phyloP scores from a whole-genome alignment of 1,140 invertebrate species.

The Mactra quadrangularis region DNA sequence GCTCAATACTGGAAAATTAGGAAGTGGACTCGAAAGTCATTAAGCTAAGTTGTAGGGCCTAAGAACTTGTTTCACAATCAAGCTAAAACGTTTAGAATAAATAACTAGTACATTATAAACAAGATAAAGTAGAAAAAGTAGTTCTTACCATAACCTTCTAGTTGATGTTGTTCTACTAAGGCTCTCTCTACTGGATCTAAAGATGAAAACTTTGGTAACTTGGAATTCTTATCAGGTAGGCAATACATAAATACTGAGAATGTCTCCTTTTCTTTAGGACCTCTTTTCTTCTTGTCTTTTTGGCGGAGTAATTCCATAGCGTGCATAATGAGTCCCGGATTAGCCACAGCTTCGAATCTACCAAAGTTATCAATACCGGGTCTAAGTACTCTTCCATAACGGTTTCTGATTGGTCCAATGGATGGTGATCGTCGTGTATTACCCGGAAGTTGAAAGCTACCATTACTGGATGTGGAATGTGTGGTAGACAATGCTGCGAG shows the following conservation, averaged over 20 bases:
- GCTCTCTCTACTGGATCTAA: constrained; percentile 59
- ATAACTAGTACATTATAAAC: too few species aligned
- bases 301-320: constrained; percentile 57
- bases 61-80: too few species aligned
- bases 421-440: neutral
- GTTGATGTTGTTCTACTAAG: constrained; percentile 59
- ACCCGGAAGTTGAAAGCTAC: neutral
- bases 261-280: constrained; percentile 64
- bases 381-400: constrained; percentile 50
- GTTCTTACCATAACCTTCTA: constrained; percentile 60
- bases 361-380: constrained; percentile 60
- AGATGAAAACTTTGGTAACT: constrained; percentile 63
- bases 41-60: too few species aligned
- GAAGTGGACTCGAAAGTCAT: too few species aligned
- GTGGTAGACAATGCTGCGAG: constrained; percentile 22
- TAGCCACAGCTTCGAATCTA: constrained; percentile 55
- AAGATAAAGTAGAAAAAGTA: too few species aligned
- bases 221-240: constrained; percentile 63
- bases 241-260: constrained; percentile 64
- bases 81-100: too few species aligned
- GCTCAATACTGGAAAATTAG: too few species aligned
- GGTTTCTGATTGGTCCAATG: constrained; percentile 57
- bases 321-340: constrained; percentile 58
- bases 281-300: constrained; percentile 64
- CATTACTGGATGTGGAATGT: neutral